Percentiles rank a stretch among this genome's conserved stretches.
These are phyloP conservation scores for Elegia similella DNA, from an alignment of 2,888 invertebrate species.

Conservation along the genomic window DNA sequence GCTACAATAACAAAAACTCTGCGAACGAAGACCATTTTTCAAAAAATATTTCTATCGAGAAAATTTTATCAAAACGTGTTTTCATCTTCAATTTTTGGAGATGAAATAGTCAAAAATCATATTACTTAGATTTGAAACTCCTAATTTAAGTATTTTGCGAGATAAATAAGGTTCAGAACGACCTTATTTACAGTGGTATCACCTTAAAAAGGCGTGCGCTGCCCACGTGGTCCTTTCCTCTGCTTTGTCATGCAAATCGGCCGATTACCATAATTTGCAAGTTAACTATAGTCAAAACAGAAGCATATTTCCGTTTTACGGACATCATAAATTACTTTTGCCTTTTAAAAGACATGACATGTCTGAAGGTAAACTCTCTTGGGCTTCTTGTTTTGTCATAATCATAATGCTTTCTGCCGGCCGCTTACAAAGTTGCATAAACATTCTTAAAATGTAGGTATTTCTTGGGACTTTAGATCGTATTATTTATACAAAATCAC, in stretches of 20 bases:
- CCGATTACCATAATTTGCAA: constrained; percentile 23
- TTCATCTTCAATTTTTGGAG: too few species aligned
- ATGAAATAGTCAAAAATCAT: too few species aligned
- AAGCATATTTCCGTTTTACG: constrained; percentile 18
- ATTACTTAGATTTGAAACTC: too few species aligned
- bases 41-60: too few species aligned
- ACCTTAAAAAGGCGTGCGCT: not conserved
- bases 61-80: too few species aligned
- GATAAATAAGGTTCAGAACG: too few species aligned
- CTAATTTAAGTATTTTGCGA: too few species aligned
- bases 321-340: constrained; percentile 19
- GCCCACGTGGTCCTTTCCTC: constrained; percentile 18
- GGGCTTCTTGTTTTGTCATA: not conserved
- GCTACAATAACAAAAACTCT: too few species aligned
- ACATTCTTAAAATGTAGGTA: not conserved
- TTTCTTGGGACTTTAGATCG: too few species aligned
- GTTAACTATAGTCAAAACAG: constrained; percentile 23
- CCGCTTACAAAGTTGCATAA: not conserved
- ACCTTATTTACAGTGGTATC: too few species aligned
- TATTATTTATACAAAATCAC: too few species aligned
- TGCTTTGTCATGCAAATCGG: constrained; percentile 31
- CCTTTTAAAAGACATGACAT: constrained; percentile 11
- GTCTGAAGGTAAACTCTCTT: not conserved
- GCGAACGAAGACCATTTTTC: too few species aligned
- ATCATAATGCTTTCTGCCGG: not conserved